These are phyloP conservation scores for Morone chrysops DNA, from an alignment of 2,113 vertebrate genomes.

Conservation along the genomic window DNA sequence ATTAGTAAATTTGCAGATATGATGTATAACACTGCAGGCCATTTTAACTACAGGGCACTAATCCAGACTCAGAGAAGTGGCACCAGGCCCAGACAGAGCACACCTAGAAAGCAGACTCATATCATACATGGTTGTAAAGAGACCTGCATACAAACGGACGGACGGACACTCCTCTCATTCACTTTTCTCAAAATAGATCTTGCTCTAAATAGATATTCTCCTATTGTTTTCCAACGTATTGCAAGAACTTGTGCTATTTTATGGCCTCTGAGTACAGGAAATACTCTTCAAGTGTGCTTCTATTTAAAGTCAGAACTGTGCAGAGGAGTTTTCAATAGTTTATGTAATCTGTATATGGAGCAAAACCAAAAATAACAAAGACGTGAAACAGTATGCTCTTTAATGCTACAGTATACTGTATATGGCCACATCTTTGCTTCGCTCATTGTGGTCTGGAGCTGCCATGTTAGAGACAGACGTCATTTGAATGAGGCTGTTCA, in stretches of 20 bases:
- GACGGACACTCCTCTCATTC: constrained; percentile 40
- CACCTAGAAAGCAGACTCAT: constrained; percentile 27
- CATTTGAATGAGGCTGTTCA: background rate
- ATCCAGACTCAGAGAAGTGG: constrained; percentile 21
- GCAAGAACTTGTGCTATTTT: constrained; percentile 6
- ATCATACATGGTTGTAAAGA: constrained; percentile 6
- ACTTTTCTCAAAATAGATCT: constrained; percentile 41
- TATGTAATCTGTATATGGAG: background rate
- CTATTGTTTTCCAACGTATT: constrained; percentile 35
- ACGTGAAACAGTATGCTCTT: background rate
- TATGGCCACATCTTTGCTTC: background rate
- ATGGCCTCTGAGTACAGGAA: background rate
- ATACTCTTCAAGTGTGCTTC: background rate
- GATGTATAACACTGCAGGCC: background rate
- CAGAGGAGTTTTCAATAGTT: background rate
- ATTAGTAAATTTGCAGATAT: constrained; percentile 2
- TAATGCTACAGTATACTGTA: background rate
- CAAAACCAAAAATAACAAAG: background rate
- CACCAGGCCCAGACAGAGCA: constrained; percentile 22
- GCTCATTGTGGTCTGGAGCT: constrained; percentile 10
- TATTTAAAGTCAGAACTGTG: constrained; percentile 8
- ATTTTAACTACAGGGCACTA: constrained; percentile 5
- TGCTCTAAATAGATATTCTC: constrained; percentile 23
- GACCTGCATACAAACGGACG: background rate
- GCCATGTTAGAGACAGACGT: background rate